These are phyloP conservation scores for Osmerus mordax DNA, from an alignment of 2,113 vertebrate genomes.

Conservation along the genomic window DNA sequence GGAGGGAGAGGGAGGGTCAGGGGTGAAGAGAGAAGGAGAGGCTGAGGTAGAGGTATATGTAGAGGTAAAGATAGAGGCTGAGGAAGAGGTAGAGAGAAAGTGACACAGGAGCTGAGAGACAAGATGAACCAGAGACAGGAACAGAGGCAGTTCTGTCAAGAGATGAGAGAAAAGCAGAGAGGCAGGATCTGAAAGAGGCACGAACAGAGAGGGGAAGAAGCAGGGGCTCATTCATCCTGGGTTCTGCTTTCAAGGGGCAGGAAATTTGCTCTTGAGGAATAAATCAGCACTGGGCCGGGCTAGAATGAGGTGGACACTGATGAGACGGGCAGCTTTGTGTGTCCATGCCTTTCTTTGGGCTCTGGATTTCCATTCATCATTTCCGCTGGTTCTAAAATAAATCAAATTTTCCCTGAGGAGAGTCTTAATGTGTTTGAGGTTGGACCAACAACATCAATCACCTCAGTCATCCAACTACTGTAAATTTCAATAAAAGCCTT, in stretches of 20 bases:
- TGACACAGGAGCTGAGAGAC: not conserved
- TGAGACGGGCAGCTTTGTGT: conserved; percentile 1
- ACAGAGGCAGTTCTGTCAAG: not conserved
- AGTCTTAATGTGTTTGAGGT: conserved; percentile 21
- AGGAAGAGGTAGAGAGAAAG: not conserved
- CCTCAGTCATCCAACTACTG: conserved; percentile 6
- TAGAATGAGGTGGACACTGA: conserved; percentile 6
- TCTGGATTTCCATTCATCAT: conserved; percentile 22
- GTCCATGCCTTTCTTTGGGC: conserved; percentile 16
- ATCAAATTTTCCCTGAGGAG: conserved; percentile 4
- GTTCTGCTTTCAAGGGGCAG: conserved; percentile 27
- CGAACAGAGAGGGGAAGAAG: not conserved
- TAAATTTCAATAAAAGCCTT: not conserved
- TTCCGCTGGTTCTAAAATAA: conserved; percentile 19
- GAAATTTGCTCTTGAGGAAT: conserved; percentile 37
- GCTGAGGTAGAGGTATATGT: no score
- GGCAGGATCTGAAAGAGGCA: not conserved
- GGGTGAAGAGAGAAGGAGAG: no score
- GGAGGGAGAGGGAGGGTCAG: not conserved
- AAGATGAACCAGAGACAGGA: not conserved
- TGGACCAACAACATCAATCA: conserved; percentile 27
- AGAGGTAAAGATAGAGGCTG: no score
- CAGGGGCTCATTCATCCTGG: conserved; percentile 29
- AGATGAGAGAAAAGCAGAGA: not conserved
- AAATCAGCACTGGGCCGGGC: conserved; percentile 7